Percentiles rank a stretch among this genome's conserved stretches.
These are phyloP conservation scores for Brachycybe producta DNA, from an alignment of 2,888 invertebrate species.

Conservation along the genomic window DNA sequence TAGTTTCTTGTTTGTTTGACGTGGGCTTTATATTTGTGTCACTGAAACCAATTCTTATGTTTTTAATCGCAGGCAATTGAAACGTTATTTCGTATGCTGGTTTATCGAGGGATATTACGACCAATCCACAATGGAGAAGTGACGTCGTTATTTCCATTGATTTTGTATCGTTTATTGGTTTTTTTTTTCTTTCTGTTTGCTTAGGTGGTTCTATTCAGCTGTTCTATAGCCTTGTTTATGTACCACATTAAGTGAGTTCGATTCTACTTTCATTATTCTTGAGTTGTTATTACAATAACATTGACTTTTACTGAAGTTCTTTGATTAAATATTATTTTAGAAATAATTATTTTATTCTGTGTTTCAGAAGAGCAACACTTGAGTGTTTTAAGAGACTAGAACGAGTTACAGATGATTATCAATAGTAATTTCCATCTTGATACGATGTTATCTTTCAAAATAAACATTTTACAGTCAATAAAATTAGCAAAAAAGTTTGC, in stretches of 20 bases:
- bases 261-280: too few relatives aligned
- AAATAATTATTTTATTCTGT: too few relatives aligned
- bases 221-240: constrained; percentile 22
- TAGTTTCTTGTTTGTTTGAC: too few relatives aligned
- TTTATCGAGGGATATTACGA: constrained; percentile 46
- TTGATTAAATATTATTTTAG: too few relatives aligned
- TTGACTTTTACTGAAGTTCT: background rate
- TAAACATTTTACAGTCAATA: too few relatives aligned
- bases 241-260: constrained; percentile 13
- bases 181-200: background rate
- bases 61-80: constrained; percentile 48
- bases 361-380: too few relatives aligned
- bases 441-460: too few relatives aligned
- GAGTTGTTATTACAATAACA: background rate
- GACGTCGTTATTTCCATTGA: constrained; percentile 41
- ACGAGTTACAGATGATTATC: too few relatives aligned
- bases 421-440: too few relatives aligned
- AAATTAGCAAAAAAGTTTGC: too few relatives aligned
- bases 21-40: too few relatives aligned
- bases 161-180: background rate
- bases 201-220: constrained; percentile 22
- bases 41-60: background rate
- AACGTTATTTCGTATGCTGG: constrained; percentile 58
- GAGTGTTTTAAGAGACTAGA: too few relatives aligned
- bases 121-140: constrained; percentile 51